Conservation (phyloP, 92 coral and sea anemone species). For the Pocillopora grandis region DNA sequence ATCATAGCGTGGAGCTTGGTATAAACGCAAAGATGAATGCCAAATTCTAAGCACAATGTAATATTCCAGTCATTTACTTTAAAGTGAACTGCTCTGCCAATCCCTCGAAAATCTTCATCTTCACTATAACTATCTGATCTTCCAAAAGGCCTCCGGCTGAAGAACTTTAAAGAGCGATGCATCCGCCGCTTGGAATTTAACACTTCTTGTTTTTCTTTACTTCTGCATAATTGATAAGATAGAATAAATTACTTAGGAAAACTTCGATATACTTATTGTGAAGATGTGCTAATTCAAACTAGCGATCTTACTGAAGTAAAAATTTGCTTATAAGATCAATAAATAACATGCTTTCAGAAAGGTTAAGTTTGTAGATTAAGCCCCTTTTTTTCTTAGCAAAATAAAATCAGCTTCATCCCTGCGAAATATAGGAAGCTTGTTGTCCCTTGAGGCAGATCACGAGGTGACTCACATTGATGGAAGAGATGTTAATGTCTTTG, state of each 20-base stretch:
- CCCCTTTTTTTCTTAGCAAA: background rate
- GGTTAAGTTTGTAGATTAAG: background rate
- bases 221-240: conserved; percentile 22
- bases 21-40: background rate
- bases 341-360: background rate
- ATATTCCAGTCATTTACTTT: conserved; percentile 44
- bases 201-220: conserved; percentile 62
- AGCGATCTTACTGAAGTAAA: no score
- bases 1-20: background rate
- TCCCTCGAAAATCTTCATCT: conserved; percentile 62
- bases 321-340: no score
- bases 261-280: background rate
- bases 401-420: background rate
- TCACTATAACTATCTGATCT: conserved; percentile 85
- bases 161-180: conserved; percentile 84
- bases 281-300: background rate
- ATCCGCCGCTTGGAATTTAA: conserved; percentile 70
- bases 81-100: conserved; percentile 68
- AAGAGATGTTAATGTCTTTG: conserved; percentile 84
- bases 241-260: background rate
- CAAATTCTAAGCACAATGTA: background rate
- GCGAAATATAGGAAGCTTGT: no score
- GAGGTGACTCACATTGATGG: conserved; percentile 79
- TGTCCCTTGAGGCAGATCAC: background rate
- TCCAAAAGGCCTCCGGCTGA: conserved; percentile 78